A percentile compares a stretch with the other conserved stretches of the same genome.
Evolutionary conservation across 2,888 invertebrate species (phyloP).

Genomic region (Sipha maydis): DNA sequence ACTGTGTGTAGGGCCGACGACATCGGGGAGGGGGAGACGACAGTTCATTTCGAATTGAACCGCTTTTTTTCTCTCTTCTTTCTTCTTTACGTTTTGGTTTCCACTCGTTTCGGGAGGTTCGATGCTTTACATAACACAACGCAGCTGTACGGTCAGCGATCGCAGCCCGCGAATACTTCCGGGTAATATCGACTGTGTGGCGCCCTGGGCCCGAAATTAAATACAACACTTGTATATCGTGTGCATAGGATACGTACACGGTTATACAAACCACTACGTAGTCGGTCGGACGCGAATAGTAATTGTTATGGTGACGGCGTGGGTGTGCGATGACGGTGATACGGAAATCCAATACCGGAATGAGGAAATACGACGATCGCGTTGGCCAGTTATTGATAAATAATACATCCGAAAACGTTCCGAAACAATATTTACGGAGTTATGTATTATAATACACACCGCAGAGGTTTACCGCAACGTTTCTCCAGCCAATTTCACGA

Average conservation of each 20-base stretch:
- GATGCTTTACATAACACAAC: constrained; percentile 14
- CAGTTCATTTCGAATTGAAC: not conserved
- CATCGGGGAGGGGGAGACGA: not conserved
- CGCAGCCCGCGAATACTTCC: constrained; percentile 19
- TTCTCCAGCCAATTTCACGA: not conserved
- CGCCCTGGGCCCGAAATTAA: constrained; percentile 15
- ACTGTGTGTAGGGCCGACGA: not conserved
- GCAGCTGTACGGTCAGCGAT: constrained; percentile 23
- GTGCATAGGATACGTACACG: not conserved
- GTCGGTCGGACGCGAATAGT: not conserved
- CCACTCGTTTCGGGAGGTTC: constrained; percentile 17
- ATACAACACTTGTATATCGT: not conserved
- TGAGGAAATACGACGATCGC: too few relatives aligned
- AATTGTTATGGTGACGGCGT: not conserved
- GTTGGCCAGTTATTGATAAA: not conserved
- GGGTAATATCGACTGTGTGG: constrained; percentile 16
- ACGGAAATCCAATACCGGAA: not conserved
- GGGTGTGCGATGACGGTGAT: not conserved
- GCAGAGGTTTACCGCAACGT: not conserved
- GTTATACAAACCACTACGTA: not conserved
- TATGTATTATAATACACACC: too few relatives aligned
- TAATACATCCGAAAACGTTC: too few relatives aligned
- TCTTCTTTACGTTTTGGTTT: not conserved
- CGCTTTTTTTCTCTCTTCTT: not conserved
- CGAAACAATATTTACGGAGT: too few relatives aligned